Evolutionary conservation across 1,140 invertebrate species (phyloP).

Genomic region (Tetranychus cinnabarinus): DNA sequence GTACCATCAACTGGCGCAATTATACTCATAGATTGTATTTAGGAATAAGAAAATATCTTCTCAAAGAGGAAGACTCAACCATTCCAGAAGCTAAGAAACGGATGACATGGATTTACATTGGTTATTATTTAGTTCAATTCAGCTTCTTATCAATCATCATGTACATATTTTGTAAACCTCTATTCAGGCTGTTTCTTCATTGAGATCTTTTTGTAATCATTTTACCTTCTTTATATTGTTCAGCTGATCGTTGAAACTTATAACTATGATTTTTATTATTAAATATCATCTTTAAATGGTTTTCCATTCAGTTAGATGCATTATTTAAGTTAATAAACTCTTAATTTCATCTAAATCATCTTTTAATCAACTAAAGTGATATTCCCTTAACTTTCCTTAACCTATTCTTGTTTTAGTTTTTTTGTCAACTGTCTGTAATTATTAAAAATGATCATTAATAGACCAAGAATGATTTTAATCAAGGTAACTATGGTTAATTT

Average conservation of each 20-base stretch:
- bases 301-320: neutral
- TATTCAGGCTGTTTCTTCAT: neutral
- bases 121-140: neutral
- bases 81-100: neutral
- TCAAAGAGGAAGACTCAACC: constrained; percentile 10
- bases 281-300: neutral
- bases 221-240: neutral
- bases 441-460: no score
- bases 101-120: neutral
- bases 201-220: neutral
- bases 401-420: no score
- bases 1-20: constrained; percentile 33
- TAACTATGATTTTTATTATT: neutral
- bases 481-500: no score
- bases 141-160: neutral
- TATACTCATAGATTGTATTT: constrained; percentile 25
- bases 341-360: no score
- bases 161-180: neutral
- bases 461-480: no score
- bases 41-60: constrained; percentile 6
- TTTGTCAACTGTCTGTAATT: no score
- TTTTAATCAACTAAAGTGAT: no score
- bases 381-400: no score
- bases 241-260: neutral
- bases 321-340: neutral